These are phyloP conservation scores for Himalopsyche anomala DNA, from an alignment of 2,888 invertebrate species.

Conservation along the genomic window DNA sequence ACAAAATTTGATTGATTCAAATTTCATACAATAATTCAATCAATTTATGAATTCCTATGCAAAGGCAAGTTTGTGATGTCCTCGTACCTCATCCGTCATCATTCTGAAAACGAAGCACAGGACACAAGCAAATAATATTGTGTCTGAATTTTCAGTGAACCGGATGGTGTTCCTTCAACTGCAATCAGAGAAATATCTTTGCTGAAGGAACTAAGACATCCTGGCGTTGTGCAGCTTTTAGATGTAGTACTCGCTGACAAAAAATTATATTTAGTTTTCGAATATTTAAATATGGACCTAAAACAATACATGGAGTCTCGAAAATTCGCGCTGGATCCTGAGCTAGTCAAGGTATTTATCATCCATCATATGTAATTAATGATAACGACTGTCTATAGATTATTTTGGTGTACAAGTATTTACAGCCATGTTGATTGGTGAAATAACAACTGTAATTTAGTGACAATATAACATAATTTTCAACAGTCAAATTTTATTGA, in stretches of 20 bases:
- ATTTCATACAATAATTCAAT: too few relatives aligned
- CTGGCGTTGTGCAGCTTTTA: slow-evolving; percentile 91
- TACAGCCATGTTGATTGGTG: too few relatives aligned
- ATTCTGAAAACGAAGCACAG: too few relatives aligned
- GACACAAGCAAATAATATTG: background rate
- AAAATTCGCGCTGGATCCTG: slow-evolving; percentile 79
- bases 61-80: too few relatives aligned
- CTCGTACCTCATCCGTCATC: too few relatives aligned
- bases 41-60: too few relatives aligned
- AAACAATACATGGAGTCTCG: slow-evolving; percentile 90
- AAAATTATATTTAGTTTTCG: slow-evolving; percentile 95
- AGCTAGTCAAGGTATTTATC: slow-evolving; percentile 81
- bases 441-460: too few relatives aligned
- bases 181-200: slow-evolving; percentile 97
- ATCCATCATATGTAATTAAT: slow-evolving; percentile 52
- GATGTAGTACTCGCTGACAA: slow-evolving; percentile 92
- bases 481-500: too few relatives aligned
- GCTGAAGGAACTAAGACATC: slow-evolving; percentile 92
- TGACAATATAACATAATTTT: too few relatives aligned
- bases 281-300: slow-evolving; percentile 94
- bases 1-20: too few relatives aligned
- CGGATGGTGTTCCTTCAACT: slow-evolving; percentile 98
- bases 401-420: too few relatives aligned
- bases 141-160: slow-evolving; percentile 80
- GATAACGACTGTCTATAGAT: background rate